Conservation (phyloP, 1,140 invertebrate genomes). For the Drosophila chauvacae region DNA sequence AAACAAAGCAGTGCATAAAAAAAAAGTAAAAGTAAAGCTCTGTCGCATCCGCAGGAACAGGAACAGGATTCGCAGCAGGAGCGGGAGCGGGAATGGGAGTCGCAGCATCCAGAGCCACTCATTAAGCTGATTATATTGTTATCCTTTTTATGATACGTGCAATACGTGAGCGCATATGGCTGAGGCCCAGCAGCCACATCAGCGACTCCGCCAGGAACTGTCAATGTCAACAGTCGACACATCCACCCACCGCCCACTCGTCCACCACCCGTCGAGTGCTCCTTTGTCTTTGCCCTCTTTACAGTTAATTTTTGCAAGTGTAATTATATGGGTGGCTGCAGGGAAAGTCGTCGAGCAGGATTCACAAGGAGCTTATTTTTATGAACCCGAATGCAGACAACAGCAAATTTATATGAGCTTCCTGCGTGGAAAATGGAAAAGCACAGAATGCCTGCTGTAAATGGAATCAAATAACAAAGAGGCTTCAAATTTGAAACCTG, state of each 20-base stretch:
- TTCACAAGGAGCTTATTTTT: constrained; percentile 64
- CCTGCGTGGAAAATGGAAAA: constrained; percentile 10
- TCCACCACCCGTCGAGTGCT: constrained; percentile 5
- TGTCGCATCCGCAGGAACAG: constrained; percentile 64
- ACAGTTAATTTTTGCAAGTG: constrained; percentile 73
- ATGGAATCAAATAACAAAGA: neutral
- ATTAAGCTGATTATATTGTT: constrained; percentile 84
- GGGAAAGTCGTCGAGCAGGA: constrained; percentile 41
- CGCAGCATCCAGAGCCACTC: constrained; percentile 68
- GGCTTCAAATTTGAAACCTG: neutral
- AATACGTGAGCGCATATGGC: constrained; percentile 82
- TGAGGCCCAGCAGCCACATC: constrained; percentile 40
- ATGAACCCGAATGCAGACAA: constrained; percentile 50
- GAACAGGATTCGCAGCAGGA: constrained; percentile 17
- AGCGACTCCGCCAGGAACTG: constrained; percentile 27
- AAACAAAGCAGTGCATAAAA: constrained; percentile 81
- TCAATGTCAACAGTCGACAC: constrained; percentile 48
- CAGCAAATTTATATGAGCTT: constrained; percentile 50
- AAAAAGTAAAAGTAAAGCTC: constrained; percentile 77
- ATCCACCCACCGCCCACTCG: neutral
- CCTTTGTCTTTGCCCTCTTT: constrained; percentile 40
- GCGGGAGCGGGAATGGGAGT: neutral
- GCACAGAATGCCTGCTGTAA: neutral
- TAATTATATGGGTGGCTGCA: constrained; percentile 66
- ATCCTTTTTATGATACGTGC: constrained; percentile 84